phyloP scores from a whole-genome alignment of 2,888 invertebrate species.

The Axea sp. region DNA sequence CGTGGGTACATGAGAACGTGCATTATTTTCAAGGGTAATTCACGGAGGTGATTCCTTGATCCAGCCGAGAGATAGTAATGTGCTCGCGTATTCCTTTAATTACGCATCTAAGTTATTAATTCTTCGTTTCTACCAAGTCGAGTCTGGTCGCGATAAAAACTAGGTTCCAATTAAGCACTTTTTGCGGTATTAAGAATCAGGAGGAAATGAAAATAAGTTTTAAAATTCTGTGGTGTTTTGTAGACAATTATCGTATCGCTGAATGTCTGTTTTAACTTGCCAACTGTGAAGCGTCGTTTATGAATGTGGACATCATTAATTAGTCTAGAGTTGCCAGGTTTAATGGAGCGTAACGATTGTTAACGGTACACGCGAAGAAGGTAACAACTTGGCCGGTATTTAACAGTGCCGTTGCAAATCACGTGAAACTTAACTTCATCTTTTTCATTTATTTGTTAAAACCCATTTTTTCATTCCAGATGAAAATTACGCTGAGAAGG shows the following conservation, averaged over 20 bases:
- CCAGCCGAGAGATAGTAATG: conserved; percentile 12
- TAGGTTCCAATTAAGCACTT: conserved; percentile 12
- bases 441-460: conserved; percentile 5
- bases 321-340: conserved; percentile 64
- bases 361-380: conserved; percentile 70
- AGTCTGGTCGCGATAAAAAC: conserved; percentile 8
- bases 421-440: conserved; percentile 13
- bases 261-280: conserved; percentile 3
- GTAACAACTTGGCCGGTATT: conserved; percentile 62
- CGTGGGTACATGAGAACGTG: conserved; percentile 34
- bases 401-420: conserved; percentile 51
- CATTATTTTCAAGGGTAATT: conserved; percentile 48
- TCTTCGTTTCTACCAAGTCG: conserved; percentile 1
- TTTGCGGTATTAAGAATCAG: not conserved
- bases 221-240: too few species aligned
- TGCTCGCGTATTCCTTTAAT: conserved; percentile 17
- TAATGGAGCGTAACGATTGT: conserved; percentile 72
- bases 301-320: conserved; percentile 68
- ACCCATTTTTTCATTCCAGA: not conserved
- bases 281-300: conserved; percentile 29
- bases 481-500: not conserved
- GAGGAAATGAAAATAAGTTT: too few species aligned
- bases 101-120: conserved; percentile 25
- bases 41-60: conserved; percentile 31
- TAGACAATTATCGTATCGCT: conserved; percentile 13